Evolutionary conservation across 2,113 vertebrate species (phyloP).

Genomic region (Ophthalmolycus amberensis): DNA sequence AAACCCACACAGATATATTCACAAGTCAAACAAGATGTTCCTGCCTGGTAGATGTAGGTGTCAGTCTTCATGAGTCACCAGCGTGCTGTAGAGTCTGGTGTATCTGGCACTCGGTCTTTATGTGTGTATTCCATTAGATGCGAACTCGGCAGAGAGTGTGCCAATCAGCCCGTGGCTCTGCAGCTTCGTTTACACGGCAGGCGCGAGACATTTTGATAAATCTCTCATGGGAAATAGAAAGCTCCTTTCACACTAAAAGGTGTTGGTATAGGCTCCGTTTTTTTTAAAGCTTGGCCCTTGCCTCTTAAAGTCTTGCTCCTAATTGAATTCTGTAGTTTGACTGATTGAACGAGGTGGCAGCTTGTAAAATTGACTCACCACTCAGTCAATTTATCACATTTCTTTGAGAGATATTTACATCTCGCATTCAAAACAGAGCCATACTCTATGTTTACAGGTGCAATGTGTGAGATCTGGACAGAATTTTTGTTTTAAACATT

Average conservation of each 20-base stretch:
- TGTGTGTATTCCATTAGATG: constrained; percentile 35
- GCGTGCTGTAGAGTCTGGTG: background rate
- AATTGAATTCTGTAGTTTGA: constrained; percentile 22
- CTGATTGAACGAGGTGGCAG: background rate
- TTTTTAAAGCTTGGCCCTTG: constrained; percentile 21
- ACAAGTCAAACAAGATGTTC: constrained; percentile 21
- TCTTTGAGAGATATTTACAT: constrained; percentile 13
- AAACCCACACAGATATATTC: constrained; percentile 10
- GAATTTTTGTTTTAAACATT: too few relatives aligned
- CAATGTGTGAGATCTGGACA: background rate
- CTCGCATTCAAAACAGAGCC: background rate
- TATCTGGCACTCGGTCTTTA: background rate
- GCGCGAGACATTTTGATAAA: constrained; percentile 7
- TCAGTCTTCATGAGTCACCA: constrained; percentile 20
- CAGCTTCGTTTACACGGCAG: background rate
- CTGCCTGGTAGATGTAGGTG: background rate
- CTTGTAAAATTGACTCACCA: constrained; percentile 46
- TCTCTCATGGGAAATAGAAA: constrained; percentile 32
- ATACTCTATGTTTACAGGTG: background rate
- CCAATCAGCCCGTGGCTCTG: constrained; percentile 14
- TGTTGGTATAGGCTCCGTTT: background rate
- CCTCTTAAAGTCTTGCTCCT: constrained; percentile 21
- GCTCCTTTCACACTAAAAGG: constrained; percentile 10
- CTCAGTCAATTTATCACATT: constrained; percentile 25
- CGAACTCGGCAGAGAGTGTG: constrained; percentile 7